A percentile compares a stretch with the other conserved stretches of the same genome.
phyloP scores from a whole-genome alignment of 2,797 vertebrate genomes.

The Anguilla obscura region DNA sequence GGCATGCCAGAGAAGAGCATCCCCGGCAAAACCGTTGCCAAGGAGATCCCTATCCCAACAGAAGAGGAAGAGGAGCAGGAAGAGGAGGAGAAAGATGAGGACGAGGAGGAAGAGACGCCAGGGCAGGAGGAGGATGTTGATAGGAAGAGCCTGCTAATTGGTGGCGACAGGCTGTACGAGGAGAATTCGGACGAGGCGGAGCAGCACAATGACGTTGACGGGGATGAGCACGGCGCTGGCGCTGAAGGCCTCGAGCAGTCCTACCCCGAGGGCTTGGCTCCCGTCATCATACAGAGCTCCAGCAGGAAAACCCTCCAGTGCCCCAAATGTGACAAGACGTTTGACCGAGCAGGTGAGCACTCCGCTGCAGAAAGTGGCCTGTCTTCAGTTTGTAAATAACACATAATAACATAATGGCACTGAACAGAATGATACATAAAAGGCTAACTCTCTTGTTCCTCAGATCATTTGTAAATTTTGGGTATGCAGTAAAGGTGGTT shows the following conservation, averaged over 20 bases:
- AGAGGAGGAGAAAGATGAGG: slow-evolving; percentile 69
- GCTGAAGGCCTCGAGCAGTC: slow-evolving; percentile 58
- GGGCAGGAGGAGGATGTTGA: slow-evolving; percentile 63
- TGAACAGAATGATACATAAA: background rate
- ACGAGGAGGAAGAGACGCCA: slow-evolving; percentile 67
- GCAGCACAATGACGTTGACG: slow-evolving; percentile 64
- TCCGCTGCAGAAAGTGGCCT: background rate
- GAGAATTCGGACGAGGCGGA: slow-evolving; percentile 64
- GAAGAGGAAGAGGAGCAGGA: slow-evolving; percentile 63
- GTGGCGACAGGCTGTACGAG: slow-evolving; percentile 57
- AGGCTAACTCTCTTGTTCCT: background rate
- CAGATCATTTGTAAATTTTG: background rate
- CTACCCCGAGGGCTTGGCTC: slow-evolving; percentile 84
- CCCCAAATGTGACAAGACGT: slow-evolving; percentile 94
- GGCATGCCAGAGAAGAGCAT: slow-evolving; percentile 57
- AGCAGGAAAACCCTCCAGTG: slow-evolving; percentile 90
- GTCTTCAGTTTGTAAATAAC: background rate
- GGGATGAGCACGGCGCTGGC: slow-evolving; percentile 59
- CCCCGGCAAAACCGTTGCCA: slow-evolving; percentile 48
- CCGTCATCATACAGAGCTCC: slow-evolving; percentile 80
- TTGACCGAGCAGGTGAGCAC: slow-evolving; percentile 92
- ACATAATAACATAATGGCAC: background rate
- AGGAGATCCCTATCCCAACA: slow-evolving; percentile 46
- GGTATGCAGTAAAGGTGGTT: background rate
- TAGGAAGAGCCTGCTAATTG: slow-evolving; percentile 21